Percentiles rank a stretch among this genome's conserved stretches.
Evolutionary conservation across 2,888 invertebrate genomes (phyloP).

Genomic region (Horisme vitalbata): DNA sequence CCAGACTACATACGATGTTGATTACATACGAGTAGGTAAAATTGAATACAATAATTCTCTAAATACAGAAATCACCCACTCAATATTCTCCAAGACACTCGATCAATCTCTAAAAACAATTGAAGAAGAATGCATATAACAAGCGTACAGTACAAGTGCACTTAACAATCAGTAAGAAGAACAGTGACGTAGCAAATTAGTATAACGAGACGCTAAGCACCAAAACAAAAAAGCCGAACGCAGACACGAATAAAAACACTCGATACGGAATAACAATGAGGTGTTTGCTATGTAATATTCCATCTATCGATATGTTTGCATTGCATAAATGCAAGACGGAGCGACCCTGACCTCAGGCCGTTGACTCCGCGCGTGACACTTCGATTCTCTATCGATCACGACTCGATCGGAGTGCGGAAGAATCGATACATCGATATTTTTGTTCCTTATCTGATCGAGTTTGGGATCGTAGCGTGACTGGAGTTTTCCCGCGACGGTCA

Average conservation of each 20-base stretch:
- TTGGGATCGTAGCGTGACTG: slow-evolving; percentile 58
- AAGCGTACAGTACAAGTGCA: slow-evolving; percentile 8
- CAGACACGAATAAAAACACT: slow-evolving; percentile 56
- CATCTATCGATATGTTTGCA: slow-evolving; percentile 58
- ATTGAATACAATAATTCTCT: too few species aligned
- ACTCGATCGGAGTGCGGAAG: slow-evolving; percentile 64
- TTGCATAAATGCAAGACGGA: slow-evolving; percentile 68
- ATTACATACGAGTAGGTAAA: too few species aligned
- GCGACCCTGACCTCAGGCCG: slow-evolving; percentile 78
- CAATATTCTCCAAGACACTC: slow-evolving; percentile 1
- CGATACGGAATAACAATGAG: slow-evolving; percentile 70
- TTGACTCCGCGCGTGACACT: slow-evolving; percentile 79
- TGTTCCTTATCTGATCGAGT: slow-evolving; percentile 70
- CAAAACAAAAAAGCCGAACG: slow-evolving; percentile 40
- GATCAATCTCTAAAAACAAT: too few species aligned
- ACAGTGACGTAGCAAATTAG: slow-evolving; percentile 31
- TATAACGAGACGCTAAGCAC: slow-evolving; percentile 32
- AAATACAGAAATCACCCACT: background rate
- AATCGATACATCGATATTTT: slow-evolving; percentile 72
- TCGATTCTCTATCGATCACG: slow-evolving; percentile 82
- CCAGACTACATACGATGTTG: too few species aligned
- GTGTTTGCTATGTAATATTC: slow-evolving; percentile 67
- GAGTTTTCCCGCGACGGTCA: slow-evolving; percentile 56
- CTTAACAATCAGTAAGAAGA: slow-evolving; percentile 18
- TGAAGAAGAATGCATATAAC: slow-evolving; percentile 10